These are phyloP conservation scores for Myripristis murdjan DNA, from an alignment of 2,797 vertebrate species.

Conservation along the genomic window DNA sequence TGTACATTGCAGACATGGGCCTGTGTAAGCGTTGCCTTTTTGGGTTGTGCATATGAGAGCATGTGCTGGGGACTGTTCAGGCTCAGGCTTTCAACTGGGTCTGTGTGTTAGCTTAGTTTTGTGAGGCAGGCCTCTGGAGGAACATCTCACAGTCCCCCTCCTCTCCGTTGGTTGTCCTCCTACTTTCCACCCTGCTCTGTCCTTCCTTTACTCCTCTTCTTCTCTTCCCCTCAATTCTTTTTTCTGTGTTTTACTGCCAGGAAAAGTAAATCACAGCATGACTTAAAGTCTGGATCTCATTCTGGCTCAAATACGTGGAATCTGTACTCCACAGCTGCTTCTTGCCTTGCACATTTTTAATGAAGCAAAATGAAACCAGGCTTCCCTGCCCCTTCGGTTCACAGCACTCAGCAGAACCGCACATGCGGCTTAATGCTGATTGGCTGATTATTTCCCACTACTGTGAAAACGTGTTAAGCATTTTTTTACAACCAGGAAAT, in stretches of 20 bases:
- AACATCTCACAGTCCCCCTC: constrained; percentile 46
- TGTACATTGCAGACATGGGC: constrained; percentile 1
- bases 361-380: constrained; percentile 63
- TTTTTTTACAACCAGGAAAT: constrained; percentile 33
- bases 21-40: neutral
- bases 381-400: constrained; percentile 1
- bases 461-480: constrained; percentile 30
- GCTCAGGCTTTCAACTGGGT: constrained; percentile 3
- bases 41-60: constrained; percentile 1
- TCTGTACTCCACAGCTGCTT: constrained; percentile 72
- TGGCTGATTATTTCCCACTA: constrained; percentile 36
- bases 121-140: constrained; percentile 38
- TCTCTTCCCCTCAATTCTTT: constrained; percentile 13
- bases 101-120: constrained; percentile 17
- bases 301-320: constrained; percentile 65
- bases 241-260: constrained; percentile 77
- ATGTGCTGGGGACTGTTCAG: neutral
- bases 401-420: constrained; percentile 32
- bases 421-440: constrained; percentile 22
- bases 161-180: constrained; percentile 52
- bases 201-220: constrained; percentile 52
- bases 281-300: constrained; percentile 78
- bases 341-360: constrained; percentile 59
- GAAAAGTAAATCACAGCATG: constrained; percentile 82
- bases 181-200: constrained; percentile 43